Evolutionary conservation across 1,140 invertebrate genomes (phyloP), one percentile per base, ranked within the genome.

Genomic region (Diabrotica undecimpunctata): DNA sequence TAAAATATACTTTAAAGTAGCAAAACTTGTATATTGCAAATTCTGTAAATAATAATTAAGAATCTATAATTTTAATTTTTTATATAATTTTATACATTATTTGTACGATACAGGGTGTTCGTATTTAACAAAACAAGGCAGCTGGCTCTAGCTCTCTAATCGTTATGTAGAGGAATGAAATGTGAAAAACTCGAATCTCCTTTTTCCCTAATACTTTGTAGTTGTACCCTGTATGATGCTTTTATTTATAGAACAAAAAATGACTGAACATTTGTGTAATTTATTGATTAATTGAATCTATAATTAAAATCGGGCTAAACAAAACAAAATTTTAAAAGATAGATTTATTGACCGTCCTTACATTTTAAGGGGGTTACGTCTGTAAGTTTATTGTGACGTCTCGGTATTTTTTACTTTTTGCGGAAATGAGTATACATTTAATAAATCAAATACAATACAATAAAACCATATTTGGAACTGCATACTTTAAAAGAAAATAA

Each of bases 1-100:
- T 62, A 54, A 46, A 62, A 62, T 54, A 62, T 62, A 62, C 38
- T 53, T 54, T 62, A 51, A 54, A 54, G 61, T 62, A 62, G 61
- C 52, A 46, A 62, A 62, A 62, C 61, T 36, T 62, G 61, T 62
- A 62, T 62, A 62, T 62, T 62, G 61, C 61, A 62, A 64, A 64
- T 58, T 58, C n/a, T 64, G 62, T 64, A 64, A 37, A 64, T 64
- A 64, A 57, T 64, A 64, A 59, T 64, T 64, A 66, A 50, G 61
- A 54, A 67, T 56, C 36, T 66, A 37, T 66, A 70, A 51, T 70
- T 70, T 70, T 65, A 66, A 66, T 66, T 67, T 70, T 70, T 70
- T 67, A 66, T 65, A 66, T 70, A 65, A 64, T 64, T 69, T 69
- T 69, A 66, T 69, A 69, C 68, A 65, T 67, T 70, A 70, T 61